Percentiles rank a stretch among this genome's conserved stretches.
These are phyloP conservation scores for Lates calcarifer DNA, from an alignment of 2,113 vertebrate genomes.

Conservation along the genomic window DNA sequence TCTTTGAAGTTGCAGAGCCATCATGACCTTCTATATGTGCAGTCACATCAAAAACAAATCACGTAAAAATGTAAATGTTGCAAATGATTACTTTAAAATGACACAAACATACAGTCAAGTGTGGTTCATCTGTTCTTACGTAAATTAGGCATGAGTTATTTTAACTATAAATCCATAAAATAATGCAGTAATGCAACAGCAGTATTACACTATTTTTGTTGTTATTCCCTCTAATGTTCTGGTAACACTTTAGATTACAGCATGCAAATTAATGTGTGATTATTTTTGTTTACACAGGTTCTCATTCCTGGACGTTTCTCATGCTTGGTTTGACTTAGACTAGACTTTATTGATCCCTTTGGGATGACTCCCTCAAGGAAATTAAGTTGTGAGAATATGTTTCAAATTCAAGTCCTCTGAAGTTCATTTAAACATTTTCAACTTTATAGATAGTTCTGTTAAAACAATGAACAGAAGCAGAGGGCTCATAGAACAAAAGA, in stretches of 20 bases:
- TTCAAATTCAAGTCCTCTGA: background rate
- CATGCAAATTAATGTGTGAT: no score
- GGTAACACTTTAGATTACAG: no score
- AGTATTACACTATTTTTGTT: background rate
- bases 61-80: background rate
- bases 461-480: background rate
- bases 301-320: background rate
- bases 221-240: no score
- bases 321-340: background rate
- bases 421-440: background rate
- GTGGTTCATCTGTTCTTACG: background rate
- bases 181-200: background rate
- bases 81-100: no score
- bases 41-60: background rate
- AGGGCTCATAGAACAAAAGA: constrained; percentile 2
- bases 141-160: no score
- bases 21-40: background rate
- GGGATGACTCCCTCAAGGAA: no score
- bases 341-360: no score
- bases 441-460: background rate
- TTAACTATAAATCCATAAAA: background rate
- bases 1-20: background rate
- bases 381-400: background rate
- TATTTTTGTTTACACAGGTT: no score
- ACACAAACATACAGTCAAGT: background rate